Evolutionary conservation across 2,888 invertebrate genomes (phyloP), one percentile per base, ranked within the genome.

Genomic region (Himalopsyche japonica): DNA sequence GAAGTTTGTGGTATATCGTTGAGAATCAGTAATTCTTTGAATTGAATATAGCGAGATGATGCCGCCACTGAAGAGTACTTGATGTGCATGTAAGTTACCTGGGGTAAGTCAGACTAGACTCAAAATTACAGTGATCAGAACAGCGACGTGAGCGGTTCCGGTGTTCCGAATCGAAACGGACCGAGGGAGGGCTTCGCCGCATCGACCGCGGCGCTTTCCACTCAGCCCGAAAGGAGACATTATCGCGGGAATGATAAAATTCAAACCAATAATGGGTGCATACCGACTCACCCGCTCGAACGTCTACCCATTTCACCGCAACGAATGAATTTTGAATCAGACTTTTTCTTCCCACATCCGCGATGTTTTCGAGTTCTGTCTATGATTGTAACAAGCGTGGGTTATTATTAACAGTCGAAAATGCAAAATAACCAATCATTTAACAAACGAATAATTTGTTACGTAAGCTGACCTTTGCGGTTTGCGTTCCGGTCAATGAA

Each of bases 111-210:
- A 30, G 70, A 70, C 70, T 70, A 78, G 43, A 70, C 84, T 84
- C 82, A 30, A 86, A 86, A 86, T 86, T 86, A 86, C 81, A 86
- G 84, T 83, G 82, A 85, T 85, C 83, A 70, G 57, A 79, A 49
- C 20, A 57, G 57, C 57, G 57, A 86, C 86, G 86, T 86, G 86
- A 86, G 84, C 77, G 83, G 79, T 81, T 79, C 81, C 81, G 81
- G 85, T 77, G 64, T 70, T 70, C 70, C 70, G 70, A 70, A 70
- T 70, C 30, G 70, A 70, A 70, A 70, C 70, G 70, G 70, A 30
- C 70, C 64, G 30, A 27, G 27, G 30, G 24, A 70, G 64, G 64
- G 27, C 20, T 70, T 20, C 15, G 70, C 70, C 27, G 70, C 70
- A 30, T 30, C 70, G 70, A 70, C 70, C 27, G 12, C 27, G 27